Evolutionary conservation across 1,140 invertebrate genomes (phyloP), one percentile per base, ranked within the genome.

Genomic region (Oscheius sp.): DNA sequence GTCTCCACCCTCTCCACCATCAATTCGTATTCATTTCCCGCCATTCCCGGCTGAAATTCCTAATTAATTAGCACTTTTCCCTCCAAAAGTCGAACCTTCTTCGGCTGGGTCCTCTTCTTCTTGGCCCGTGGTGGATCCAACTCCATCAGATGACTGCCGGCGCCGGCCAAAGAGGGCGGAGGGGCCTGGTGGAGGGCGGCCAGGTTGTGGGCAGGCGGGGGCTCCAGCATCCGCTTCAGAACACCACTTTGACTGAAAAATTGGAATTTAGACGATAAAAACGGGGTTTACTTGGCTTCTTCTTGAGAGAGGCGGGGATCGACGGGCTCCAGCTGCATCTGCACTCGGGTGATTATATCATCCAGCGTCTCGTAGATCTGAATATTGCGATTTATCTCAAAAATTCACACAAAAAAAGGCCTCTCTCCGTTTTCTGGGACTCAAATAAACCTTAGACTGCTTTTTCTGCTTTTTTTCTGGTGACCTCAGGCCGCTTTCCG

Each of bases 81-180:
- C n/a, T 42, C n/a, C n/a, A 10, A 42, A 10, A 10, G n/a, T 42
- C 10, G 10, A 10, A 55, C 49, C 58, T 86, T 79, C 28, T 86
- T 76, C 75, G 86, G 81, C 28, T 68, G 42, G 15, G 32, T 32
- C 15, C 80, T 28, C 62, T 80, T 83, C 66, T 81, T 78, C 59
- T 83, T 81, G 4, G 72, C 2, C 36, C 58, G 23, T 32, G 36
- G 59, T 23, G 61, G 69, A 10, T 63, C 61, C 23, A 55, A 23
- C 15, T 55, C 49, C 49, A 55, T 55, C 28, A 55, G 49, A 55
- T 55, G 49, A 7, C 7, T 7, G 7, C 49, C 23, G 7, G 15
- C 49, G 23, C 4, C 7, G 7, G 15, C 23, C 4, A 55, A 26
- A 55, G 15, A 7, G n/a, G n/a, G n/a, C 7, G 15, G 15, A 7